phyloP scores from a whole-genome alignment of 2,113 vertebrate species.

The Parotia lawesii region DNA sequence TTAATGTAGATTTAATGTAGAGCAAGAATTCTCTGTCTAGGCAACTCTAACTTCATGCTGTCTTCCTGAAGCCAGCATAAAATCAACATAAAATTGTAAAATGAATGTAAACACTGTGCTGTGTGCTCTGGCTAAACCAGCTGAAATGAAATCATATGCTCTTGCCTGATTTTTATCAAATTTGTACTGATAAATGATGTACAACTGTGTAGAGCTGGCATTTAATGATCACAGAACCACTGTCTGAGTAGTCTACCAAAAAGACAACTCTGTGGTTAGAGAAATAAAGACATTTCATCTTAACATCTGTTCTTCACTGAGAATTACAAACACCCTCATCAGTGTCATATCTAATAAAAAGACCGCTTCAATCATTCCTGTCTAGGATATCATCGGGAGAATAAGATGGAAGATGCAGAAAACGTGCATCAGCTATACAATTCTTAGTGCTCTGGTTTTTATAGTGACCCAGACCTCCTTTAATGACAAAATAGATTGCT shows the following conservation, averaged over 20 bases:
- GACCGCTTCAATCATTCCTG: not conserved
- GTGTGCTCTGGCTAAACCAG: not conserved
- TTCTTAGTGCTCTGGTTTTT: not conserved
- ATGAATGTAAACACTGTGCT: not conserved
- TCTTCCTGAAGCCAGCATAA: not conserved
- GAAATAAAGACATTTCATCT: slow-evolving; percentile 3
- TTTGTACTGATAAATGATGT: not conserved
- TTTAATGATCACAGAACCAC: not conserved
- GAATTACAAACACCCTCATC: not conserved
- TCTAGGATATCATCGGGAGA: not conserved
- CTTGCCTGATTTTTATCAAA: slow-evolving; percentile 4
- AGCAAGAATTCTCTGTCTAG: not conserved
- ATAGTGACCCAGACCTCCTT: not conserved
- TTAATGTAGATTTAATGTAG: not conserved
- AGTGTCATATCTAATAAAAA: slow-evolving; percentile 15
- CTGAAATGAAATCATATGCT: not conserved
- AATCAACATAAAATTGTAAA: slow-evolving; percentile 10
- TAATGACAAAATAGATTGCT: not conserved
- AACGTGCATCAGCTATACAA: not conserved
- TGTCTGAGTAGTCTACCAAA: not conserved
- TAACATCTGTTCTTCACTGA: not conserved
- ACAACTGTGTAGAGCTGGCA: not conserved
- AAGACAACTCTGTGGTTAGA: not conserved
- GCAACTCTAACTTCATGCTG: not conserved
- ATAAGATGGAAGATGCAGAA: not conserved